A percentile compares a stretch with the other conserved stretches of the same genome.
Conservation (phyloP, 2,888 invertebrate species). For the Lycia hirtaria region DNA sequence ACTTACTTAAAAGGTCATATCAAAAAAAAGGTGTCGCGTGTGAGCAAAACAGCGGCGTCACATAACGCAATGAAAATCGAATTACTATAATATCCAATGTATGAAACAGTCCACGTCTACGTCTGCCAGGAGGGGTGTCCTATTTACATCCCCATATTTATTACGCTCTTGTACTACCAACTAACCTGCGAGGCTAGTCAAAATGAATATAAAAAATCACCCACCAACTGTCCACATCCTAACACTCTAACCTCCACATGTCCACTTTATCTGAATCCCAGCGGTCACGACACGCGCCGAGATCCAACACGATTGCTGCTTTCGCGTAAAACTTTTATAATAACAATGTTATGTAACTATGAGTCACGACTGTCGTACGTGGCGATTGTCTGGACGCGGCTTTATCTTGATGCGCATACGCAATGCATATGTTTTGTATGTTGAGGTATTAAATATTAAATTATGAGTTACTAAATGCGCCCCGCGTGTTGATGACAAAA, state of each 20-base stretch:
- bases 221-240: constrained; percentile 37
- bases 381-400: constrained; percentile 49
- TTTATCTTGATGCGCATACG: constrained; percentile 44
- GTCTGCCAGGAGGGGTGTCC: no score
- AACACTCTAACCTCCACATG: constrained; percentile 51
- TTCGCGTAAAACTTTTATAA: constrained; percentile 53
- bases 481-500: no score
- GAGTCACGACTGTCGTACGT: constrained; percentile 61
- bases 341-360: constrained; percentile 52
- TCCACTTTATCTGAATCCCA: constrained; percentile 59
- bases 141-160: no score
- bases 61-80: no score
- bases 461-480: not conserved
- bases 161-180: no score
- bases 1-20: no score
- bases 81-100: no score
- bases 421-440: constrained; percentile 8
- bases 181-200: no score
- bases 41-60: no score
- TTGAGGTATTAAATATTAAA: not conserved
- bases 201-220: no score
- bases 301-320: constrained; percentile 55
- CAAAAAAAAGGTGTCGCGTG: no score
- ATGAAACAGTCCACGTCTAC: no score
- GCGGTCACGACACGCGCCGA: constrained; percentile 57